These are phyloP conservation scores for Planococcus citri DNA, from an alignment of 1,140 invertebrate species.

Conservation along the genomic window DNA sequence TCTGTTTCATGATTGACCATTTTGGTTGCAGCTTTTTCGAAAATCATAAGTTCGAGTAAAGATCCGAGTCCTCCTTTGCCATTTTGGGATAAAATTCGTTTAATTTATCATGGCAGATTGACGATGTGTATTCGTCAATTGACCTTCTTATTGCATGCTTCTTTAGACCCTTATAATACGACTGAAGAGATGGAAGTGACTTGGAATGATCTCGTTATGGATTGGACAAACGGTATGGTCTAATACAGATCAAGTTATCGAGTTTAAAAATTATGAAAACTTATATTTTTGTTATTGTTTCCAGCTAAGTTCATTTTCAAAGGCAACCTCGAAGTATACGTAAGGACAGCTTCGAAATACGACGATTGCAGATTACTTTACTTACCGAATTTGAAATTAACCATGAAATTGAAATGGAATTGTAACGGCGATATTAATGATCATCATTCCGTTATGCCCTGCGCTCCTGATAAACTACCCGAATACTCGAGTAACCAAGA, in stretches of 20 bases:
- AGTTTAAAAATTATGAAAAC: neutral
- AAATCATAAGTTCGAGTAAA: constrained; percentile 68
- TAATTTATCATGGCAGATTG: constrained; percentile 83
- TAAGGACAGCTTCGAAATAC: constrained; percentile 94
- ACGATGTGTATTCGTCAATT: constrained; percentile 75
- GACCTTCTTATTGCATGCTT: constrained; percentile 81
- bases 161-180: constrained; percentile 94
- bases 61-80: constrained; percentile 89
- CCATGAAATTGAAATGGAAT: constrained; percentile 70
- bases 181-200: constrained; percentile 98
- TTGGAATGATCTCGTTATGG: constrained; percentile 80
- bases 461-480: constrained; percentile 90
- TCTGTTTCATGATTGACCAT: constrained; percentile 3
- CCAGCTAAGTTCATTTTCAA: constrained; percentile 70
- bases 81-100: constrained; percentile 94
- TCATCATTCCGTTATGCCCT: constrained; percentile 91
- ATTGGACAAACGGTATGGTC: constrained; percentile 89
- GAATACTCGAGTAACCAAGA: constrained; percentile 93
- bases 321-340: constrained; percentile 74
- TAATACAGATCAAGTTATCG: constrained; percentile 28
- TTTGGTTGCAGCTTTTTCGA: constrained; percentile 52
- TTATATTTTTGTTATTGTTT: constrained; percentile 26
- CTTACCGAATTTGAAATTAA: constrained; percentile 74
- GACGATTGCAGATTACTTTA: constrained; percentile 89
- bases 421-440: constrained; percentile 88